Base-by-base conservation (phyloP, 2,797 vertebrate genomes). In the Myotis vivesi region DNA sequence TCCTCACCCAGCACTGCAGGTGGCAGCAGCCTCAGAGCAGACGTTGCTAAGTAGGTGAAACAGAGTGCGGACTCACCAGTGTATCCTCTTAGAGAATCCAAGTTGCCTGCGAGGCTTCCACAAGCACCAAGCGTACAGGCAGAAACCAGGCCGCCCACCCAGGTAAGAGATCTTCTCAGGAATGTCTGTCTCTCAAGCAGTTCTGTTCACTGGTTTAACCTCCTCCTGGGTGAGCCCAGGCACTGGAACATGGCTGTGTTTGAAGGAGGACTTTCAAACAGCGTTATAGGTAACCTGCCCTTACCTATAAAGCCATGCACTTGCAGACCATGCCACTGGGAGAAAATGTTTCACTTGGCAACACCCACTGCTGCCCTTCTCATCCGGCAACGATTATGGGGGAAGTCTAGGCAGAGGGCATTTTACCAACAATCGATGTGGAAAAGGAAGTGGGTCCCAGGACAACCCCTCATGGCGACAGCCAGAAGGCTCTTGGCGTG, bases 391-490 rank as follows among this genome's bases (percentile, higher is more conserved):
- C 0, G 7, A 3, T 11, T 41, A 12, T 36, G 9, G 30, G 3
- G 44, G 23, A 5, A 23, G 11, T 7, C 44, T 41, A 76, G 11
- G 49, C 25, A 91, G 69, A 79, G 13, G 17, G 10, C 7, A 23
- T 55, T 57, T 53, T 23, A 20, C 41, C 68, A n/a, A 23, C 4
- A n/a, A 3, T 8, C 36, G 4, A 10, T 49, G 20, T 0, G 5
- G 41, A 66, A 13, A 33, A 76, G 33, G 30, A 23, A 49, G 28
- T 0, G 0, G 8, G 16, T 69, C 64, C 12, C 16, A 51, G 33
- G 5, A 46, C 5, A 3, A 7, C 2, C n/a, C 3, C 0, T 22
- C 10, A 20, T 9, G 6, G 64, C 0, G 41, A 33, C 5, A 5
- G 11, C 8, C 19, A 11, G 8, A 8, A 10, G 22, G 44, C 25